Conservation (phyloP, 2,797 vertebrate genomes). For the Pipistrellus pygmaeus region DNA sequence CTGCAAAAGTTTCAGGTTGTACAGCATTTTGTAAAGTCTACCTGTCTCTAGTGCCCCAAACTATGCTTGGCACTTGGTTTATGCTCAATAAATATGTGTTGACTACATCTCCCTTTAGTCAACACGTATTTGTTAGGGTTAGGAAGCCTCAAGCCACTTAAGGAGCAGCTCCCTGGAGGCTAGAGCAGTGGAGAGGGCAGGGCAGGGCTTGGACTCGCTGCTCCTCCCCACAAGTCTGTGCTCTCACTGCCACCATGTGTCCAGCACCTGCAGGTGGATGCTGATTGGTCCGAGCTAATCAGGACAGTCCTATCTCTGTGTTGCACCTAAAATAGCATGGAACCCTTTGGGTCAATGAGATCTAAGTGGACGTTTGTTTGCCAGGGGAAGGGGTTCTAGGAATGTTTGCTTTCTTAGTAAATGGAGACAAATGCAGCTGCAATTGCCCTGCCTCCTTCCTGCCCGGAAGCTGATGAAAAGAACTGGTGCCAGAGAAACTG, state of each 20-base stretch:
- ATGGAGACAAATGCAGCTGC: not conserved
- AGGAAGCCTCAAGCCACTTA: not conserved
- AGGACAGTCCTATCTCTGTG: not conserved
- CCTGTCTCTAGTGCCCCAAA: not conserved
- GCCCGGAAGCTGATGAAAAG: not conserved
- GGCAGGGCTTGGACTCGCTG: rapidly evolving
- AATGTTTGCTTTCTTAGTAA: not conserved
- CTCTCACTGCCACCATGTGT: not conserved
- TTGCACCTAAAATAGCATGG: not conserved
- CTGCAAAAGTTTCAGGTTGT: not conserved
- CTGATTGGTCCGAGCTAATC: not conserved
- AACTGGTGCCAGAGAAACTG: not conserved
- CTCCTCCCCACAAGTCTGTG: not conserved
- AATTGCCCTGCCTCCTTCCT: not conserved
- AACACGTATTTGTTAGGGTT: too few relatives aligned
- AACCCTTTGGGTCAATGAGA: not conserved
- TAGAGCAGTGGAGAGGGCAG: not conserved
- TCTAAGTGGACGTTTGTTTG: not conserved
- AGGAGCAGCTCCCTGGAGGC: not conserved
- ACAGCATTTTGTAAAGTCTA: not conserved
- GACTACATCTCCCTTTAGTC: too few relatives aligned
- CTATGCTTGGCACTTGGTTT: not conserved
- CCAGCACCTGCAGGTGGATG: not conserved
- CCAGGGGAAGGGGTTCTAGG: not conserved
- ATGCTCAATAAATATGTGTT: not conserved